These are phyloP conservation scores for Chloroclystis v-ata DNA, from an alignment of 2,888 invertebrate species.

Conservation along the genomic window DNA sequence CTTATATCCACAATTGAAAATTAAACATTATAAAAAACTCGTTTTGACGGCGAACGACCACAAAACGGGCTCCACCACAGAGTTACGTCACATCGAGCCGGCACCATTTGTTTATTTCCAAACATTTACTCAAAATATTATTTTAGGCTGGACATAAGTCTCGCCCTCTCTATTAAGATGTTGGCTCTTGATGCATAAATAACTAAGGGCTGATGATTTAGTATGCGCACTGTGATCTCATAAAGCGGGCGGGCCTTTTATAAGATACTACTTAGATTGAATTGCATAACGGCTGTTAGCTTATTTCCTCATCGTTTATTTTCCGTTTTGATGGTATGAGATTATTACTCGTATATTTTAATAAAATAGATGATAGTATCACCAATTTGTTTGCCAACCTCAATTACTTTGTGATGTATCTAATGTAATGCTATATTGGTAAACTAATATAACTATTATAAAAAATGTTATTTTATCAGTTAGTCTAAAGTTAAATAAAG, in stretches of 20 bases:
- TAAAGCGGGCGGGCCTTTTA: constrained; percentile 44
- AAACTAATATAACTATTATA: too few species aligned
- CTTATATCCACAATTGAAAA: constrained; percentile 49
- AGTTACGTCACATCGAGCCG: constrained; percentile 58
- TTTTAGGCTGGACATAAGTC: constrained; percentile 76
- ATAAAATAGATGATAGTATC: too few species aligned
- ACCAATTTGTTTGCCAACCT: too few species aligned
- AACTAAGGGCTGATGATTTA: constrained; percentile 73
- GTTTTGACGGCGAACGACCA: constrained; percentile 55
- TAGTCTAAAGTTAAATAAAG: too few species aligned
- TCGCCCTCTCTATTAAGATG: constrained; percentile 70
- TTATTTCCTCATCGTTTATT: constrained; percentile 45
- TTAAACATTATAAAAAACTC: constrained; percentile 59
- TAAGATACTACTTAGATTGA: constrained; percentile 64
- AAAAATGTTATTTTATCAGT: too few species aligned
- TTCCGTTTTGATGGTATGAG: constrained; percentile 30
- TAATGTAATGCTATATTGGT: too few species aligned
- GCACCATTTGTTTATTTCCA: constrained; percentile 69
- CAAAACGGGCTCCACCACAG: constrained; percentile 44
- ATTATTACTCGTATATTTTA: constrained; percentile 14
- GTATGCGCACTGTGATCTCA: constrained; percentile 69
- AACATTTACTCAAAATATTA: constrained; percentile 76
- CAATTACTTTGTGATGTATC: too few species aligned
- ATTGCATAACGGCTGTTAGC: constrained; percentile 60
- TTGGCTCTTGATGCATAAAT: constrained; percentile 74